These are phyloP conservation scores for Cephalopachus bancanus DNA, from an alignment of 2,797 vertebrate species.

Conservation along the genomic window DNA sequence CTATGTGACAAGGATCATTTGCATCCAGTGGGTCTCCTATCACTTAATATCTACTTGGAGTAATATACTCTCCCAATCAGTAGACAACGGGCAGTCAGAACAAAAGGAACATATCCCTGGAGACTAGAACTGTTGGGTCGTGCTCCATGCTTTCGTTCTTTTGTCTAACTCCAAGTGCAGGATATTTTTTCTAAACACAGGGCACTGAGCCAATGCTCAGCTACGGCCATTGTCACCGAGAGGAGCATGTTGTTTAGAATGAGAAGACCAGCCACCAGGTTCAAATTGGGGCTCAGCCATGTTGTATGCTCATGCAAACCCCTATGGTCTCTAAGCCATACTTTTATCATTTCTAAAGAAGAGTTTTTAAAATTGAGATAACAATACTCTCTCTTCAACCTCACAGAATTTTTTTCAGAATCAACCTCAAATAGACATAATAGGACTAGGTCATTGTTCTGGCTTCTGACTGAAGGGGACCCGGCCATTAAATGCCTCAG, in stretches of 20 bases:
- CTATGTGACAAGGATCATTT: not conserved
- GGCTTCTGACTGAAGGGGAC: not conserved
- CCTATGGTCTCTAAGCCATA: not conserved
- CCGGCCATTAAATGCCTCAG: not conserved
- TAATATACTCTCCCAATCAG: not conserved
- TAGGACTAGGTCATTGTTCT: not conserved
- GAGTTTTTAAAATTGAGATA: not conserved
- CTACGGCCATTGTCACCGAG: rapidly evolving
- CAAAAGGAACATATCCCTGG: not conserved
- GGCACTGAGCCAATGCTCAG: not conserved
- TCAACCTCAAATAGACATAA: not conserved
- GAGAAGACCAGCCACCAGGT: not conserved
- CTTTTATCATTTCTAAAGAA: not conserved
- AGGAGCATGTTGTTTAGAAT: not conserved
- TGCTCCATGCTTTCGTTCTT: not conserved
- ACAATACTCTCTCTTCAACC: not conserved
- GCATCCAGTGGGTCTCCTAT: not conserved
- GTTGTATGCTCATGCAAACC: not conserved
- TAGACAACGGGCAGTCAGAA: not conserved
- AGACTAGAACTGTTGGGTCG: not conserved
- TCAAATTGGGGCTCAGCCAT: not conserved
- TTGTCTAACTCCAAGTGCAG: not conserved
- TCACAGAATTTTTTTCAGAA: not conserved
- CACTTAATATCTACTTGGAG: not conserved
- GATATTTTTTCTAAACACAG: not conserved